These are phyloP conservation scores for Xiphophorus birchmanni DNA, from an alignment of 2,797 vertebrate species.

Conservation along the genomic window DNA sequence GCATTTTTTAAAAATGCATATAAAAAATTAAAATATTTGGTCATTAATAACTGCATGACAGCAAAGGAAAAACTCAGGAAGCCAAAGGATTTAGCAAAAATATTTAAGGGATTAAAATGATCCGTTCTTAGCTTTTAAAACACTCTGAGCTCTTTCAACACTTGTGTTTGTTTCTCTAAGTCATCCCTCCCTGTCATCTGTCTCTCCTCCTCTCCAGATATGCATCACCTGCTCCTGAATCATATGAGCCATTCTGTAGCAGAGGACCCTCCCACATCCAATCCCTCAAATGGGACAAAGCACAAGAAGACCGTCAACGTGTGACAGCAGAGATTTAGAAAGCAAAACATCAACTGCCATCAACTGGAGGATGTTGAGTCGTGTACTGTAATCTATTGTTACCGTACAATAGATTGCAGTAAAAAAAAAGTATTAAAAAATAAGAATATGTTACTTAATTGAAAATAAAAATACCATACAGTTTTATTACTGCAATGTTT, in stretches of 20 bases:
- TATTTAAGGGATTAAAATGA: slow-evolving; percentile 13
- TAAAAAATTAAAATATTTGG: background rate
- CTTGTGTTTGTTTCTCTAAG: slow-evolving; percentile 26
- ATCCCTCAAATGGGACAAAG: slow-evolving; percentile 26
- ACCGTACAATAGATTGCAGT: background rate
- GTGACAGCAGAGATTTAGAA: background rate
- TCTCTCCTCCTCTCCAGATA: slow-evolving; percentile 23
- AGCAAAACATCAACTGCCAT: background rate
- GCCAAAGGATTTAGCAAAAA: background rate
- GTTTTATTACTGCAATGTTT: background rate
- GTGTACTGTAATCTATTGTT: background rate
- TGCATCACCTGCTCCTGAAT: slow-evolving; percentile 38
- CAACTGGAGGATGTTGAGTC: background rate
- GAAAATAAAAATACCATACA: background rate
- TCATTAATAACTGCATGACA: background rate
- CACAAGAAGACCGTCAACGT: slow-evolving; percentile 21
- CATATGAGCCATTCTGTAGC: slow-evolving; percentile 14
- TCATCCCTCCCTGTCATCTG: slow-evolving; percentile 48
- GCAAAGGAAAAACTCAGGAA: background rate
- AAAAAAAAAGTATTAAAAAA: background rate
- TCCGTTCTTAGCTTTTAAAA: slow-evolving; percentile 14
- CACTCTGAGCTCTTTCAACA: background rate
- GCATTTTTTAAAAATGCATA: background rate
- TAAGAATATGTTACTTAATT: background rate
- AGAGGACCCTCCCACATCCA: slow-evolving; percentile 23